A percentile compares a stretch with the other conserved stretches of the same genome.
Conservation (phyloP, 2,113 vertebrate genomes). For the Corythaixoides concolor region DNA sequence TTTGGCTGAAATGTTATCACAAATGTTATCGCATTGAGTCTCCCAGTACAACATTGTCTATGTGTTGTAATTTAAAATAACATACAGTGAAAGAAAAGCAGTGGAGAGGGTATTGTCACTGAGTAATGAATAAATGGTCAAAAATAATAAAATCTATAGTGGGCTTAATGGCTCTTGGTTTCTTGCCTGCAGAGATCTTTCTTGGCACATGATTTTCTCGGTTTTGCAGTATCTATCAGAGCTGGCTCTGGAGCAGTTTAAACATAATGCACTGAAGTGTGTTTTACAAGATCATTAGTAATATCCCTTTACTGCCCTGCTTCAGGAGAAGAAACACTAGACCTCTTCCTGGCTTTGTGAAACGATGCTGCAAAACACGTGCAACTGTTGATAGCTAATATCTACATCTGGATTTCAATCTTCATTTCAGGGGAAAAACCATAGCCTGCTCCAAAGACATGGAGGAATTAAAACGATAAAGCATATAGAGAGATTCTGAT, state of each 20-base stretch:
- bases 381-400: not conserved
- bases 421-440: not conserved
- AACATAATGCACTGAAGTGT: not conserved
- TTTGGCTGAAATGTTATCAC: slow-evolving; percentile 7
- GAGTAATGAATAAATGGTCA: not conserved
- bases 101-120: not conserved
- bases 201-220: not conserved
- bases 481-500: not conserved
- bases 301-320: not conserved
- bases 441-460: not conserved
- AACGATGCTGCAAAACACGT: not conserved
- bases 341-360: not conserved
- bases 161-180: not conserved
- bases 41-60: not conserved
- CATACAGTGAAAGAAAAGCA: not conserved
- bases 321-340: not conserved
- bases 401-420: not conserved
- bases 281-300: not conserved
- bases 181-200: not conserved
- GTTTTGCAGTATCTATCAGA: not conserved
- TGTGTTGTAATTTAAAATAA: not conserved
- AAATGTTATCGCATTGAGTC: not conserved
- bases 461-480: not conserved
- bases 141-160: not conserved
- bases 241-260: not conserved